phyloP scores from a whole-genome alignment of 2,888 invertebrate species.

The Yponomeuta sedellus region DNA sequence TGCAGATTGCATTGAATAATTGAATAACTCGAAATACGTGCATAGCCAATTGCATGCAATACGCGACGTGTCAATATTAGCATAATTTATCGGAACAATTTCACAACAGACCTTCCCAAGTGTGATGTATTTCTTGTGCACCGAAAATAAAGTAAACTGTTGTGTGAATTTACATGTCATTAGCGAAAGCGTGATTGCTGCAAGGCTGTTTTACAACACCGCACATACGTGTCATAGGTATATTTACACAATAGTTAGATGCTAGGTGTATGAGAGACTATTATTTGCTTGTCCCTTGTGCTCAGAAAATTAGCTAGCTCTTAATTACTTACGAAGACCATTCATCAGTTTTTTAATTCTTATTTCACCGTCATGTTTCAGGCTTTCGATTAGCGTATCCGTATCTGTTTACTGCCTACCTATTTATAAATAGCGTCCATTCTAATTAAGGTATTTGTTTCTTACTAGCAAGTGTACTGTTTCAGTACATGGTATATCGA shows the following conservation, averaged over 20 bases:
- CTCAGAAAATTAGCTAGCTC: too few relatives aligned
- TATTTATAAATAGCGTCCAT: too few relatives aligned
- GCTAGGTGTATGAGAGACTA: neutral
- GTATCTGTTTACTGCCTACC: too few relatives aligned
- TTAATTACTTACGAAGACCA: too few relatives aligned
- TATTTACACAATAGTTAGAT: neutral
- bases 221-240: neutral
- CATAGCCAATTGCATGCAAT: neutral
- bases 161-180: constrained; percentile 38
- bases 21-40: neutral
- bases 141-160: constrained; percentile 10
- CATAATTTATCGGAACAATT: neutral
- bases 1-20: neutral
- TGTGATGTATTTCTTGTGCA: constrained; percentile 15
- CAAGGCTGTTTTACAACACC: constrained; percentile 38
- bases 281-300: too few relatives aligned
- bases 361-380: too few relatives aligned
- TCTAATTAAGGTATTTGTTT: too few relatives aligned
- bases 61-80: neutral
- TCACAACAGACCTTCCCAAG: neutral
- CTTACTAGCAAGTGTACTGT: too few relatives aligned
- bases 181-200: constrained; percentile 52
- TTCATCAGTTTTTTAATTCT: too few relatives aligned
- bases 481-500: too few relatives aligned
- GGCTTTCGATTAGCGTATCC: too few relatives aligned